Conservation (phyloP, 2,888 invertebrate species). For the Piscicola geometra region DNA sequence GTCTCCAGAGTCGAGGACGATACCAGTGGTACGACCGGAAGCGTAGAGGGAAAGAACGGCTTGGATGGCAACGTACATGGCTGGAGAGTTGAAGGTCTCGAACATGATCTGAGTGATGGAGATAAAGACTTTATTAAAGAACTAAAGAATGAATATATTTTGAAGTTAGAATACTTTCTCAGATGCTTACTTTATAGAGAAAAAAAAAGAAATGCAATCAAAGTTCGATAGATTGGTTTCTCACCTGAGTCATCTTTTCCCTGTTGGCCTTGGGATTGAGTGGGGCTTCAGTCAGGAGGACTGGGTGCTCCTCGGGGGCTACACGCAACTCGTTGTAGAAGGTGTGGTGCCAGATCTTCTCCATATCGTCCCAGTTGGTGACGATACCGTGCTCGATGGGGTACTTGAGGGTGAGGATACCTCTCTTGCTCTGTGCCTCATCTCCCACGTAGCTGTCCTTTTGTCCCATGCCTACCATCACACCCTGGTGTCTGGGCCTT, state of each 20-base stretch:
- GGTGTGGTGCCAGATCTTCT: constrained; percentile 98
- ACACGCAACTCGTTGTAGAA: constrained; percentile 90
- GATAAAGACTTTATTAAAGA: no score
- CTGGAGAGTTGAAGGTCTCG: constrained; percentile 46
- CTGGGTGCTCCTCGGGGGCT: constrained; percentile 89
- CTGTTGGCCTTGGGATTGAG: constrained; percentile 56
- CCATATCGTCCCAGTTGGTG: constrained; percentile 63
- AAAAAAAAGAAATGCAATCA: neutral
- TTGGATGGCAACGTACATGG: constrained; percentile 49
- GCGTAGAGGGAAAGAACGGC: constrained; percentile 49
- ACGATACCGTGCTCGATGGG: constrained; percentile 52
- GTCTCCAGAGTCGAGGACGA: constrained; percentile 49
- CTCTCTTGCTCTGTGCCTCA: constrained; percentile 51
- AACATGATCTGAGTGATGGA: constrained; percentile 41
- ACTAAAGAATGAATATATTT: neutral
- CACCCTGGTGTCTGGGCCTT: constrained; percentile 59
- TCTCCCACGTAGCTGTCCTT: constrained; percentile 51
- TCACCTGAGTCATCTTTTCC: constrained; percentile 45
- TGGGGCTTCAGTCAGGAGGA: constrained; percentile 88
- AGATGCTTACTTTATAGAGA: no score
- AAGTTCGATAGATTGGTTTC: neutral
- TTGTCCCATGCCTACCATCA: constrained; percentile 46
- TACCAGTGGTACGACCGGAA: constrained; percentile 68
- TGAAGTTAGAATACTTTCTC: neutral
- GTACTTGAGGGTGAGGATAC: constrained; percentile 51